These are phyloP conservation scores for Entomyzon cyanotis DNA, from an alignment of 2,113 vertebrate species.

Conservation along the genomic window DNA sequence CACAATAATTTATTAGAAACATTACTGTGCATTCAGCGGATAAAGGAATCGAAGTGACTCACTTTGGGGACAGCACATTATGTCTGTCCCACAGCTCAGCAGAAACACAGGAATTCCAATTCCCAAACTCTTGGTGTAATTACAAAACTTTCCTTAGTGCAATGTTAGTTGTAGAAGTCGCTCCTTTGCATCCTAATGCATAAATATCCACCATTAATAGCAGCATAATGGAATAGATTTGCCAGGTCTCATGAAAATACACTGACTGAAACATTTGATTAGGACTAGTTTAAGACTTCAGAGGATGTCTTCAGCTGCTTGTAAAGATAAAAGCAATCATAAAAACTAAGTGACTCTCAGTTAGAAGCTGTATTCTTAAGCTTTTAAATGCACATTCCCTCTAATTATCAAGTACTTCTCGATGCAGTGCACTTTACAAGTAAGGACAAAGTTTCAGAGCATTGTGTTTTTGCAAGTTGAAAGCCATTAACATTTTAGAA, in stretches of 20 bases:
- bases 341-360: conserved; percentile 15
- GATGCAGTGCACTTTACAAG: neutral
- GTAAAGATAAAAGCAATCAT: conserved; percentile 24
- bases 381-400: conserved; percentile 15
- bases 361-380: conserved; percentile 8
- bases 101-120: neutral
- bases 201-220: conserved; percentile 15
- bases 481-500: conserved; percentile 6
- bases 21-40: neutral
- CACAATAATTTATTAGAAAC: neutral
- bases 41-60: neutral
- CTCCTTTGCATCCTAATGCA: conserved; percentile 4
- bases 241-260: conserved; percentile 4
- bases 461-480: neutral
- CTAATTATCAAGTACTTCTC: neutral
- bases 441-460: neutral
- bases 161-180: neutral
- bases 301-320: conserved; percentile 1
- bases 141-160: neutral
- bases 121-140: neutral
- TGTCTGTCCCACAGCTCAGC: neutral
- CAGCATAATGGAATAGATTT: neutral
- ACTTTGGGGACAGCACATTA: neutral
- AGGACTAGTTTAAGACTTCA: conserved; percentile 11
- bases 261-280: conserved; percentile 25